phyloP scores from a whole-genome alignment of 2,797 vertebrate genomes.

The Gouania willdenowi region DNA sequence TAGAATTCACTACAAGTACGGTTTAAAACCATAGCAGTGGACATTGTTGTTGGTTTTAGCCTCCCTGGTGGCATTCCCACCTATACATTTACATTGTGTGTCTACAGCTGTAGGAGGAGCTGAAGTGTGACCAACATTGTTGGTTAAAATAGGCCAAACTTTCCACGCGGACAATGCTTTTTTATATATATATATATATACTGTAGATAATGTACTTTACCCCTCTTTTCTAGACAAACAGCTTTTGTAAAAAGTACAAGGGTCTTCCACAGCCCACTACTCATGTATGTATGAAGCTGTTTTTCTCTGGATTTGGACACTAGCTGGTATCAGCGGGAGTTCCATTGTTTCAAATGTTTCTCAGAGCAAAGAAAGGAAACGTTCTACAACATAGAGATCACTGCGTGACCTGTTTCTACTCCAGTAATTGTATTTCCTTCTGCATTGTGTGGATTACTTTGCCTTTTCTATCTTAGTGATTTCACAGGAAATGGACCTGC shows the following conservation, averaged over 20 bases:
- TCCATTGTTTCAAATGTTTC: constrained; percentile 15
- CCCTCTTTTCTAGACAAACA: constrained; percentile 1
- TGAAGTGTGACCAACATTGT: constrained; percentile 39
- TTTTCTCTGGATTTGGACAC: too few species aligned
- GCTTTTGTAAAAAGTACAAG: constrained; percentile 15
- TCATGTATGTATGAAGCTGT: too few species aligned
- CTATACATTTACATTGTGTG: too few species aligned
- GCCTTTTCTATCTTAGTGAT: constrained; percentile 37
- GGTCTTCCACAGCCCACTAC: too few species aligned
- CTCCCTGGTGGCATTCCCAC: too few species aligned
- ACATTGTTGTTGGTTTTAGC: too few species aligned
- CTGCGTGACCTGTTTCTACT: constrained; percentile 7
- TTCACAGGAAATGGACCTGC: constrained; percentile 31
- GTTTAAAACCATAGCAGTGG: too few species aligned
- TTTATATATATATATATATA: too few species aligned
- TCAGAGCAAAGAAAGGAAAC: constrained; percentile 5
- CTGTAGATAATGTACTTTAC: neutral
- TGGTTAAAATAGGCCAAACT: constrained; percentile 40
- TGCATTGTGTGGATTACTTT: constrained; percentile 42
- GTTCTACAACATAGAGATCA: constrained; percentile 14
- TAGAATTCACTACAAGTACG: too few species aligned
- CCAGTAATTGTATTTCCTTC: constrained; percentile 39
- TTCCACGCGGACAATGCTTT: constrained; percentile 14
- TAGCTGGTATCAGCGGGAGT: constrained; percentile 12
- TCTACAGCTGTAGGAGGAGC: constrained; percentile 6